These are phyloP conservation scores for Diplolepis rosae DNA, from an alignment of 2,888 invertebrate genomes.

Conservation along the genomic window DNA sequence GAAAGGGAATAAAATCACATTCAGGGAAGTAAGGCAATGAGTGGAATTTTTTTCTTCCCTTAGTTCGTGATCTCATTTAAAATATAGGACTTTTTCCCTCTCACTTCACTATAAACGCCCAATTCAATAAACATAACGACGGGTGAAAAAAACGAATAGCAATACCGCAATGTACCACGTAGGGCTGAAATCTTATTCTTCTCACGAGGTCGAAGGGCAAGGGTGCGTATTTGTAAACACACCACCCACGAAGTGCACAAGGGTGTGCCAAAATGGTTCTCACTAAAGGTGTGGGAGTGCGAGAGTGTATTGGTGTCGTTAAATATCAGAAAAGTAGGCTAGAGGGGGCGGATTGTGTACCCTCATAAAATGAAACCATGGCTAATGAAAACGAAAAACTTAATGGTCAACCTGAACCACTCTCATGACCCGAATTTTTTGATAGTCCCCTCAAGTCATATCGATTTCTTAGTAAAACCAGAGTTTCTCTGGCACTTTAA, in stretches of 20 bases:
- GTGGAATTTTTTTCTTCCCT: neutral
- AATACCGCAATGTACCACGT: neutral
- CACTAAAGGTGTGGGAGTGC: neutral
- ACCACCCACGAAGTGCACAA: constrained; percentile 26
- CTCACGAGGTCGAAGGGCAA: constrained; percentile 4
- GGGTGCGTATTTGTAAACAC: constrained; percentile 4
- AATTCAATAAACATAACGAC: constrained; percentile 17
- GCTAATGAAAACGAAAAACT: neutral
- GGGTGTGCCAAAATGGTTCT: constrained; percentile 1
- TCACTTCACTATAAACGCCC: constrained; percentile 4
- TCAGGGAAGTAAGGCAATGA: neutral
- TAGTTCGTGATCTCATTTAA: neutral
- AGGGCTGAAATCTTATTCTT: constrained; percentile 18
- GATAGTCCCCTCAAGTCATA: constrained; percentile 1
- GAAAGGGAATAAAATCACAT: no score
- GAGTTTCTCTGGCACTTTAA: no score
- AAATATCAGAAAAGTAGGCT: neutral
- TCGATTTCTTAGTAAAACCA: no score
- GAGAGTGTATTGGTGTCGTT: constrained; percentile 12
- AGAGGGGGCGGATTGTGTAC: neutral
- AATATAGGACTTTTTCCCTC: neutral
- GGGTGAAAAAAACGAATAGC: neutral
- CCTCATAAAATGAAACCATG: constrained; percentile 10
- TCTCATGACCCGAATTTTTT: constrained; percentile 22
- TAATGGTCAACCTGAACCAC: constrained; percentile 23